phyloP scores from a whole-genome alignment of 2,888 invertebrate genomes.

The Stenichneumon culpator region DNA sequence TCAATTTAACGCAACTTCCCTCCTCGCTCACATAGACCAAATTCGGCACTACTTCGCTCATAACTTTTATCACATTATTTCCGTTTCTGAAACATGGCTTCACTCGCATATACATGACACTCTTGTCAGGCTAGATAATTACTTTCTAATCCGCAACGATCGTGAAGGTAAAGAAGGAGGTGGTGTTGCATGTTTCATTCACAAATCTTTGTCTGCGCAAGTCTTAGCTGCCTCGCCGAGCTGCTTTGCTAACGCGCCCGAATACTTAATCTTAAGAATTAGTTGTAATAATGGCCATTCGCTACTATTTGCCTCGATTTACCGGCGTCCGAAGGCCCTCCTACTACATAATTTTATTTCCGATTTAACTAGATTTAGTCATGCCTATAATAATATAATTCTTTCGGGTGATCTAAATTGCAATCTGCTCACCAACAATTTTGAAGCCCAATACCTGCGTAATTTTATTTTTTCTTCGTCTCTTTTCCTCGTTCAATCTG shows the following conservation, averaged over 20 bases:
- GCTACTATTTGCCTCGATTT: constrained; percentile 5
- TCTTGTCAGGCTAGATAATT: neutral
- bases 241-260: too few relatives aligned
- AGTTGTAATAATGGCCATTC: neutral
- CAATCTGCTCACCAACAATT: neutral
- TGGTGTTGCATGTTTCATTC: constrained; percentile 47
- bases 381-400: neutral
- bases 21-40: neutral
- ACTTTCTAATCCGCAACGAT: neutral
- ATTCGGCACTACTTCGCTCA: neutral
- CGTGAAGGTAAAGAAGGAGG: constrained; percentile 17
- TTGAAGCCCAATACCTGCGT: neutral
- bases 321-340: constrained; percentile 9
- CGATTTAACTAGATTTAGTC: neutral
- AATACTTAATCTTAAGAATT: neutral
- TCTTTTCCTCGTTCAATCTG: neutral
- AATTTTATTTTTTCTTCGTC: neutral
- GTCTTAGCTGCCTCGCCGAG: too few relatives aligned
- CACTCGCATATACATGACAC: constrained; percentile 12
- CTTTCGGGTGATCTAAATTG: neutral
- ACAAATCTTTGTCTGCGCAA: neutral
- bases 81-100: constrained; percentile 45
- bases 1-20: too few relatives aligned
- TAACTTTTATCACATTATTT: constrained; percentile 19
- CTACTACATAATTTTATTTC: neutral